Percentiles rank a stretch among this genome's conserved stretches.
Evolutionary conservation across 2,797 vertebrate species (phyloP).

Genomic region (Poeciliopsis gracilis): DNA sequence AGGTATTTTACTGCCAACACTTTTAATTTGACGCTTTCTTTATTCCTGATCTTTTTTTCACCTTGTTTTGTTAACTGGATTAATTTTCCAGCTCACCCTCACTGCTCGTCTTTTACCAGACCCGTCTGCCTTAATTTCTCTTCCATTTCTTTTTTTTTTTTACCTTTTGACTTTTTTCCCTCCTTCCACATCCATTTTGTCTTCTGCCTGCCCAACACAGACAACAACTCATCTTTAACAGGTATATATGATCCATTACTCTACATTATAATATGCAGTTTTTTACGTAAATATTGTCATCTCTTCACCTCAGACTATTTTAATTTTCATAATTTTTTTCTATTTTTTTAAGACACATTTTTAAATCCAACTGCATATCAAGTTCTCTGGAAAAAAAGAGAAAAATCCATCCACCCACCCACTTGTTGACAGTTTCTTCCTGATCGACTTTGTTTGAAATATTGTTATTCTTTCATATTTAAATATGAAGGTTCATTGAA

Average conservation of each 20-base stretch:
- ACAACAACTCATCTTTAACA: slow-evolving; percentile 86
- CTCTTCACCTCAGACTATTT: slow-evolving; percentile 12
- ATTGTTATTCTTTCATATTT: neutral
- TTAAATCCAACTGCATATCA: neutral
- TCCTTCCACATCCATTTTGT: slow-evolving; percentile 67
- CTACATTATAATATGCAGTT: slow-evolving; percentile 22
- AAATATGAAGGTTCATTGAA: neutral
- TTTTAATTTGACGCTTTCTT: slow-evolving; percentile 3
- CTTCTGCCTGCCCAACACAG: slow-evolving; percentile 86
- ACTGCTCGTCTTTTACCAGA: slow-evolving; percentile 33
- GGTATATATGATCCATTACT: slow-evolving; percentile 77
- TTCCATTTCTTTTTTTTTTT: slow-evolving; percentile 67
- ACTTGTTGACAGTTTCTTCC: neutral
- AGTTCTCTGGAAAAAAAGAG: neutral
- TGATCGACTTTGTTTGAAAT: neutral
- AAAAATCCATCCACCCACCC: neutral
- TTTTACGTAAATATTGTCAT: neutral
- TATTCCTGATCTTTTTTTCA: slow-evolving; percentile 39
- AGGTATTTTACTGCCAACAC: slow-evolving; percentile 78
- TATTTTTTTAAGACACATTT: neutral
- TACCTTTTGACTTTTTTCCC: slow-evolving; percentile 47
- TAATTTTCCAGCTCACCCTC: slow-evolving; percentile 27
- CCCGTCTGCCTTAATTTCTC: slow-evolving; percentile 60
- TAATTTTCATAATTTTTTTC: neutral
- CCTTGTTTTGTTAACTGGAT: slow-evolving; percentile 52